Evolutionary conservation across 2,888 invertebrate species (phyloP).

Genomic region (Scelioninae gen. 1): DNA sequence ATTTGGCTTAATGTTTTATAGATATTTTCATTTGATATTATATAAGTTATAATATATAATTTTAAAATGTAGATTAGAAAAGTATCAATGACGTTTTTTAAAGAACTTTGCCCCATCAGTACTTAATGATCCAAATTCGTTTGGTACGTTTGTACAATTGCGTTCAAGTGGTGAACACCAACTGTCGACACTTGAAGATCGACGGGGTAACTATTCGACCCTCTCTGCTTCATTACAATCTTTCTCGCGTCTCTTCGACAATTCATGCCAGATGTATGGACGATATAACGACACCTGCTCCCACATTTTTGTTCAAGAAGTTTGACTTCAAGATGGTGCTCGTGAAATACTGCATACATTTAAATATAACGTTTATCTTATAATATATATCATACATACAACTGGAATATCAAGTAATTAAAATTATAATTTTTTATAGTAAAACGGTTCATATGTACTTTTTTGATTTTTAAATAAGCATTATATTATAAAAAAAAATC

Average conservation of each 20-base stretch:
- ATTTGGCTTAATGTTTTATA: no score
- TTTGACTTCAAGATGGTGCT: slow-evolving; percentile 29
- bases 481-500: no score
- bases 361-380: not conserved
- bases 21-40: no score
- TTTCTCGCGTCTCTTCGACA: slow-evolving; percentile 63
- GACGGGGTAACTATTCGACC: slow-evolving; percentile 71
- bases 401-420: no score
- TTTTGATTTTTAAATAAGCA: no score
- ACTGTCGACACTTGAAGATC: slow-evolving; percentile 83
- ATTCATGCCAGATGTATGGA: slow-evolving; percentile 66
- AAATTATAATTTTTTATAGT: no score
- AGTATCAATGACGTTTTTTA: slow-evolving; percentile 53
- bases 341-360: not conserved
- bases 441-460: no score
- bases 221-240: slow-evolving; percentile 64
- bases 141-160: slow-evolving; percentile 78
- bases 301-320: slow-evolving; percentile 34
- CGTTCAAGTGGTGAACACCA: slow-evolving; percentile 83
- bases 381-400: not conserved
- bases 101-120: slow-evolving; percentile 69
- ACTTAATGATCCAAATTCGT: slow-evolving; percentile 65
- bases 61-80: not conserved
- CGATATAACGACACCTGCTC: slow-evolving; percentile 63
- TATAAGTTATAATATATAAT: no score